Evolutionary conservation across 2,797 vertebrate genomes (phyloP).

Genomic region (Taeniopygia guttata): DNA sequence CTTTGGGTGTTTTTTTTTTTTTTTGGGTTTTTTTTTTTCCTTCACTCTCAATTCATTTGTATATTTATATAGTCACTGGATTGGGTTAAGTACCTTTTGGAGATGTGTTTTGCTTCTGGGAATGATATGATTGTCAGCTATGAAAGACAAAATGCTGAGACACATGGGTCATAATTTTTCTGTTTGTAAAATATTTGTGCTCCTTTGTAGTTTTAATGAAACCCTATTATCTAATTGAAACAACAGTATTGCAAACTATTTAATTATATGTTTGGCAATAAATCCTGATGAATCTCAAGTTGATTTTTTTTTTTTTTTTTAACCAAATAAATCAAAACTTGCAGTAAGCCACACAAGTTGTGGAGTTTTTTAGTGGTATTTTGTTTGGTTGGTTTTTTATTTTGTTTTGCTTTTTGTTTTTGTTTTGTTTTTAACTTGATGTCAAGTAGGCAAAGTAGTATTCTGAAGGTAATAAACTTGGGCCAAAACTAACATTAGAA

Average conservation of each 20-base stretch:
- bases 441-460: not conserved
- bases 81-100: not conserved
- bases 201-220: not conserved
- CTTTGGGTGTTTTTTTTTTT: constrained; percentile 11
- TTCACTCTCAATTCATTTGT: not conserved
- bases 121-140: not conserved
- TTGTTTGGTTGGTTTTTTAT: not conserved
- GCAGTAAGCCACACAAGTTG: not conserved
- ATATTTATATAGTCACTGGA: not conserved
- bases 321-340: constrained; percentile 25
- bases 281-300: not conserved
- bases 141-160: constrained; percentile 3
- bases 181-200: not conserved
- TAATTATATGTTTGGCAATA: constrained; percentile 10
- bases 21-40: not conserved
- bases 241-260: not conserved
- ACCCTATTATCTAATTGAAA: not conserved
- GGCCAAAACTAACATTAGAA: not conserved
- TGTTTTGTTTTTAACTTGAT: not conserved
- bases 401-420: not conserved
- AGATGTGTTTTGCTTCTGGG: not conserved
- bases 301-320: not conserved
- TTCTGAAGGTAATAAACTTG: not conserved
- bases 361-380: not conserved
- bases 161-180: not conserved